phyloP scores from a whole-genome alignment of 2,888 invertebrate species.

The Macrophya alboannulata region DNA sequence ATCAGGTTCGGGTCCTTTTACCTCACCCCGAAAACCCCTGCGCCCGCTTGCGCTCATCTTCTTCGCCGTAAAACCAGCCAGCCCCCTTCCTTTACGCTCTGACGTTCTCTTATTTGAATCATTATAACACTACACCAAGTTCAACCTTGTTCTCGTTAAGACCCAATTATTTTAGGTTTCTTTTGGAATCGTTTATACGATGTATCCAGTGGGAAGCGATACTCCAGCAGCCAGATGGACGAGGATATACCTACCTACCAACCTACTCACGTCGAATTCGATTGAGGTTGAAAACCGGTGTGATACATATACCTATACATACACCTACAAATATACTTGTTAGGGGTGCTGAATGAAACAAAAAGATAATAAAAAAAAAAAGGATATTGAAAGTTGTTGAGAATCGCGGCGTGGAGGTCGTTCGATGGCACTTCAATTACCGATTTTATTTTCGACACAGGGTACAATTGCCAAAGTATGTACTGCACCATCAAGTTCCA shows the following conservation, averaged over 20 bases:
- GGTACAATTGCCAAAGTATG: too few species aligned
- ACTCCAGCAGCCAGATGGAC: not conserved
- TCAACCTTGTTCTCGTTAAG: constrained; percentile 55
- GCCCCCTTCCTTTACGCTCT: constrained; percentile 1
- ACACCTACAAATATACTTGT: not conserved
- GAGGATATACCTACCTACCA: not conserved
- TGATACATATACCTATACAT: not conserved
- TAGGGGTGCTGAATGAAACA: not conserved
- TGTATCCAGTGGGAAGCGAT: not conserved
- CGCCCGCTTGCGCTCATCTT: constrained; percentile 11
- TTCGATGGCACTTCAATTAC: too few species aligned
- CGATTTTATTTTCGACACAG: too few species aligned
- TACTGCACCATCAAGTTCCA: too few species aligned
- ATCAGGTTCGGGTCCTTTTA: constrained; percentile 49
- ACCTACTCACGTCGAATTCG: not conserved
- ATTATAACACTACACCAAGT: constrained; percentile 51
- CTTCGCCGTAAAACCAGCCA: constrained; percentile 35
- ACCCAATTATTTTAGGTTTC: constrained; percentile 54
- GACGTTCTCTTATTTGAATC: constrained; percentile 45
- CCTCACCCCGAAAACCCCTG: not conserved
- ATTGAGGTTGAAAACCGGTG: not conserved
- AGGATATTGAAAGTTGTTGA: not conserved
- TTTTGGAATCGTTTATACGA: constrained; percentile 47
- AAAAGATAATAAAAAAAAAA: not conserved
- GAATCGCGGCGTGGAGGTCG: not conserved